phyloP scores from a whole-genome alignment of 2,888 invertebrate genomes.

The Troides helena region DNA sequence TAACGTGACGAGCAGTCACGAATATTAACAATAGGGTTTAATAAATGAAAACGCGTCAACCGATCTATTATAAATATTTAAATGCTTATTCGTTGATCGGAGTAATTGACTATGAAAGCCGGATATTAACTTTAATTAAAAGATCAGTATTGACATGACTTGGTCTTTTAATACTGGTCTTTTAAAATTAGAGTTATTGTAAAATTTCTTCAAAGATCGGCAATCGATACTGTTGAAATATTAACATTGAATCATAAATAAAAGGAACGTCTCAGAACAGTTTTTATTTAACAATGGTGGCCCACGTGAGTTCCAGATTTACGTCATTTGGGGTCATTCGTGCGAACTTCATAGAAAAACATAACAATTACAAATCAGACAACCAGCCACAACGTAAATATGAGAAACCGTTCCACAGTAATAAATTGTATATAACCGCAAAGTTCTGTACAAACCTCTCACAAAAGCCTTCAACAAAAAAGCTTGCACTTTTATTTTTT shows the following conservation, averaged over 20 bases:
- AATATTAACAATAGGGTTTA: slow-evolving; percentile 13
- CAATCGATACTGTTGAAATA: not conserved
- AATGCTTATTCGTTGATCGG: slow-evolving; percentile 14
- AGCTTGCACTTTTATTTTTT: slow-evolving; percentile 20
- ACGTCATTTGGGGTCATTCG: slow-evolving; percentile 1
- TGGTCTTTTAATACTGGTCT: not conserved
- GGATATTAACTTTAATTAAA: not conserved
- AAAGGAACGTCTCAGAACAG: not conserved
- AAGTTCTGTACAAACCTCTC: slow-evolving; percentile 13
- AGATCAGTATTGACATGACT: not conserved
- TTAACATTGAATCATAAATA: not conserved
- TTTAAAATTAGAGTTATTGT: no score
- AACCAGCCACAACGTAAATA: slow-evolving; percentile 9
- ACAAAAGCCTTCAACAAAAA: slow-evolving; percentile 4
- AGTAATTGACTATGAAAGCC: not conserved
- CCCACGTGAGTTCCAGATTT: slow-evolving; percentile 8
- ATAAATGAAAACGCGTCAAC: slow-evolving; percentile 10
- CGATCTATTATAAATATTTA: not conserved
- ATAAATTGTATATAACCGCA: slow-evolving; percentile 17
- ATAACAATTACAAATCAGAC: not conserved
- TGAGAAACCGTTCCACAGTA: slow-evolving; percentile 20
- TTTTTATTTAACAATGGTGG: not conserved
- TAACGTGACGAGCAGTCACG: slow-evolving; percentile 14
- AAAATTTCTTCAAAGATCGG: no score
- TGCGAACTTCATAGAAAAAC: slow-evolving; percentile 4